A percentile compares a stretch with the other conserved stretches of the same genome.
Evolutionary conservation across 92 coral and sea anemone species (phyloP).

Genomic region (Phenganax stokvisi): DNA sequence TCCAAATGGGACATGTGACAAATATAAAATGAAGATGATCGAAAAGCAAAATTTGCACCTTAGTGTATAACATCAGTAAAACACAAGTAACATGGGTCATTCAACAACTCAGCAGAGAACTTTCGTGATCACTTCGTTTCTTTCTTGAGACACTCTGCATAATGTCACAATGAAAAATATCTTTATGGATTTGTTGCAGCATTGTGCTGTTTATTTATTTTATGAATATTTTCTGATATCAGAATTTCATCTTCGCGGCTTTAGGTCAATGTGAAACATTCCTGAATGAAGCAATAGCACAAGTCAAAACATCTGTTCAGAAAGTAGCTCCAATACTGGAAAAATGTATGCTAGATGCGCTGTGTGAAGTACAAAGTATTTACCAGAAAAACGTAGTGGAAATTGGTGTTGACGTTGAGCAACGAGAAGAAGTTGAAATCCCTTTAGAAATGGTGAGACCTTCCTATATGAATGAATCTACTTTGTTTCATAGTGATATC

Average conservation of each 20-base stretch:
- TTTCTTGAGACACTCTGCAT: too few relatives aligned
- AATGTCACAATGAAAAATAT: too few relatives aligned
- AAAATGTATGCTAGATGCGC: conserved; percentile 58
- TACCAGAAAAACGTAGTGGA: conserved; percentile 58
- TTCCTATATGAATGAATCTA: neutral
- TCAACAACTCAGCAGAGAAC: too few relatives aligned
- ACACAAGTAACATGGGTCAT: too few relatives aligned
- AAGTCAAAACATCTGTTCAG: conserved; percentile 6
- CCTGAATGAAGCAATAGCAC: conserved; percentile 21
- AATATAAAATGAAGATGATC: too few relatives aligned
- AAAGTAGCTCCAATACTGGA: conserved; percentile 11
- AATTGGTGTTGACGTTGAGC: conserved; percentile 63
- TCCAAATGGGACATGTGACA: too few relatives aligned
- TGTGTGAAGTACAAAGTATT: conserved; percentile 53
- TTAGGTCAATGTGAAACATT: conserved; percentile 19
- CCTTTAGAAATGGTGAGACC: conserved; percentile 57
- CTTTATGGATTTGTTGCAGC: too few relatives aligned
- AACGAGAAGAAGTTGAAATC: conserved; percentile 72
- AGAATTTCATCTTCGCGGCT: too few relatives aligned
- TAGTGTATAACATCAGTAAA: too few relatives aligned
- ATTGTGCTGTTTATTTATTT: neutral
- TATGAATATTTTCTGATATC: neutral
- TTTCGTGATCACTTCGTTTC: too few relatives aligned
- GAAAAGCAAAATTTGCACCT: too few relatives aligned
- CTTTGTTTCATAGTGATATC: neutral